Base-by-base conservation (phyloP, 2,888 invertebrate species). In the Lithophane semibrunnea region DNA sequence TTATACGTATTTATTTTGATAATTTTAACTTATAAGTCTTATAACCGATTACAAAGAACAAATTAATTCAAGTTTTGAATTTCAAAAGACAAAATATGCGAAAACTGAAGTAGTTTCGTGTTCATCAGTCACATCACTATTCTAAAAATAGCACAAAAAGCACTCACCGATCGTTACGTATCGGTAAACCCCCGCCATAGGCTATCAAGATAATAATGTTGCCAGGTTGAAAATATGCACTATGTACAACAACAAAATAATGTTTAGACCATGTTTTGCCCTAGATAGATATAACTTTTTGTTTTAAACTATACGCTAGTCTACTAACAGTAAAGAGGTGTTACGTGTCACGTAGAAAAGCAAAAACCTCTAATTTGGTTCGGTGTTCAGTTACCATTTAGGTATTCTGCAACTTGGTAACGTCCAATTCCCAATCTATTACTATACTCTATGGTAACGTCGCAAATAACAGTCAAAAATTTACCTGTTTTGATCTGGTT, bases 71-170 rank as follows among this genome's bases (percentile, higher is more conserved):
- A 24, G 16, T 44, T 44, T 52, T 10, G 12, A 16, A 52, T 58
- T 21, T 49, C 0, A 44, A 65, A 58, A 37, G 2, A 24, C 10
- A 18, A 52, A 52, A 37, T 37, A 37, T 65, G 75, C 78, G 78
- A 78, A 65, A 78, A 54, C 7, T 58, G 4, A 72, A 72, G 10
- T 9, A 65, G 21, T 65, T 52, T 75, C 65, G 44, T 47, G 4
- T 37, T n/a, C 49, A 37, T 74, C 44, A 37, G 44, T 65, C 58
- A 74, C 82, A 75, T 75, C 78, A 81, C 78, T 78, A 78, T 52
- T 81, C 64, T 60, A 65, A 44, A 24, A 60, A 74, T 58, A 81
- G 58, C 16, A 52, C 29, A 29, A 1, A 52, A 18, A 42, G 4
- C 24, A 64, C 9, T 21, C 18, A 16, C 1, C 9, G 1, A 56